These are phyloP conservation scores for Trachops cirrhosus DNA, from an alignment of 2,797 vertebrate genomes.

Conservation along the genomic window DNA sequence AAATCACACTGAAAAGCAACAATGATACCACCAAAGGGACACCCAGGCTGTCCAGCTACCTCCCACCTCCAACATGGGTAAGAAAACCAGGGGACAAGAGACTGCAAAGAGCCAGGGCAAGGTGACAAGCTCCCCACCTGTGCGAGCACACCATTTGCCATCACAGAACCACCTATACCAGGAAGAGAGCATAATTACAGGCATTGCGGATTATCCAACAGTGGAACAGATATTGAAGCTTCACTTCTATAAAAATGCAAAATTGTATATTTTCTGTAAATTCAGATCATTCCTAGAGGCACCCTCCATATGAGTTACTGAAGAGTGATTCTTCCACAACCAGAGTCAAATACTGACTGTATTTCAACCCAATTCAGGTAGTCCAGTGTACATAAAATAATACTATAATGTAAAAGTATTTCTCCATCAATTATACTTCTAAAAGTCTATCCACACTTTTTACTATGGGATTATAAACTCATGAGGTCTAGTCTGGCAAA, in stretches of 20 bases:
- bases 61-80: background rate
- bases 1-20: background rate
- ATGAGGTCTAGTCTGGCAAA: slow-evolving; percentile 48
- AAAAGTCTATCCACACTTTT: slow-evolving; percentile 29
- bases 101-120: background rate
- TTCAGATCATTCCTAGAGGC: background rate
- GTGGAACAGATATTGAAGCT: background rate
- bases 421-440: background rate
- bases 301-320: background rate
- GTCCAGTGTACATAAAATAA: background rate
- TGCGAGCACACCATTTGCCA: background rate
- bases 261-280: background rate
- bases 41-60: background rate
- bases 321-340: background rate
- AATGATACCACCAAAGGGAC: background rate
- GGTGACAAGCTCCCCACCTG: background rate
- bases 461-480: slow-evolving; percentile 11
- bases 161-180: background rate
- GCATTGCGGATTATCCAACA: background rate
- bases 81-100: background rate
- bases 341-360: background rate
- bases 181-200: background rate
- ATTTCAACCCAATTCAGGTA: background rate
- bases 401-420: background rate
- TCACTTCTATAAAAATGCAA: background rate